A percentile compares a stretch with the other conserved stretches of the same genome.
Conservation (phyloP, 1,140 invertebrate genomes). For the Drosophila sturtevanti region DNA sequence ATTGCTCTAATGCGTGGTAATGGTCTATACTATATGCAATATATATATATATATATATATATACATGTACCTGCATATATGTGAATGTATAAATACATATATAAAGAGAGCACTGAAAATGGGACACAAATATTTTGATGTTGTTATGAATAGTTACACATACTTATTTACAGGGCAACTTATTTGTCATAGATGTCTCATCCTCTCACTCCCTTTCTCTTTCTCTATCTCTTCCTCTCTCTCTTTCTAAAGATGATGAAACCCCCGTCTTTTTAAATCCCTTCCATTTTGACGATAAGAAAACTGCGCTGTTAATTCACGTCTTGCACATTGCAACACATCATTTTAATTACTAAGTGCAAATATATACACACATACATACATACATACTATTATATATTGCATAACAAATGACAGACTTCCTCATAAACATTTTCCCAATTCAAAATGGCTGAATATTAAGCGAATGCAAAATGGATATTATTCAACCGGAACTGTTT, state of each 20-base stretch:
- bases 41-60: conserved; percentile 16
- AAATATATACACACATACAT: neutral
- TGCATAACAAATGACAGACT: conserved; percentile 11
- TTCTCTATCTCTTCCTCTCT: neutral
- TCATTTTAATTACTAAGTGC: conserved; percentile 15
- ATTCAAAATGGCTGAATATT: conserved; percentile 48
- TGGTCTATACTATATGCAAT: conserved; percentile 25
- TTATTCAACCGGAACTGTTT: conserved; percentile 39
- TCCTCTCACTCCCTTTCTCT: neutral
- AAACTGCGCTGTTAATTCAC: conserved; percentile 35
- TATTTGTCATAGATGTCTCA: neutral
- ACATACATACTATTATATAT: too few species aligned
- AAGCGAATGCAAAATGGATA: conserved; percentile 7
- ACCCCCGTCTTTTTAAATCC: neutral
- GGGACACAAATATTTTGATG: conserved; percentile 1
- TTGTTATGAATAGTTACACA: neutral
- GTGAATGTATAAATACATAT: neutral
- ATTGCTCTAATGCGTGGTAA: conserved; percentile 64
- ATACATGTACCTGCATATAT: conserved; percentile 4
- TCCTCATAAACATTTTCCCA: conserved; percentile 18
- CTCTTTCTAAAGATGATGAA: too few species aligned
- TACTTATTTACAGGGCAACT: neutral
- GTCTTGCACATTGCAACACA: conserved; percentile 26
- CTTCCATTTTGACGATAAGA: conserved; percentile 20
- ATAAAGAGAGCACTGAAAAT: neutral